phyloP scores from a whole-genome alignment of 2,797 vertebrate species.

The Xerus rutilus region DNA sequence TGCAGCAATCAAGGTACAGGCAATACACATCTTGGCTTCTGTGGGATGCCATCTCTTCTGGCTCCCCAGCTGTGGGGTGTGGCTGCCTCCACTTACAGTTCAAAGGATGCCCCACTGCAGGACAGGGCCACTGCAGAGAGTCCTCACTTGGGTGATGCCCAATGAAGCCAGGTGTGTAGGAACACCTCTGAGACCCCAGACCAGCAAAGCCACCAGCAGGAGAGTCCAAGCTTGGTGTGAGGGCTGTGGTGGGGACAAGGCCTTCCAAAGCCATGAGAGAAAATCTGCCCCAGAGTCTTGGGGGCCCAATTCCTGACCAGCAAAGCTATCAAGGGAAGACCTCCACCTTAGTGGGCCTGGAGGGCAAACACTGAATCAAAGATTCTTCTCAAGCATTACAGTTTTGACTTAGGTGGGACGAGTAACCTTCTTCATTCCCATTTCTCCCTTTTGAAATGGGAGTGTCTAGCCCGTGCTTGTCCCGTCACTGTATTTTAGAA shows the following conservation, averaged over 20 bases:
- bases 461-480: not conserved
- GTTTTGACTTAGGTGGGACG: not conserved
- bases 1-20: not conserved
- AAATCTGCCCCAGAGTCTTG: not conserved
- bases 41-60: not conserved
- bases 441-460: not conserved
- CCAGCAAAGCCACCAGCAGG: not conserved
- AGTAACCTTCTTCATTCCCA: not conserved
- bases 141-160: not conserved
- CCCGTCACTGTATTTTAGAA: not conserved
- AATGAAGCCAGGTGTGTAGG: fast-evolving
- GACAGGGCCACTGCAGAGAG: not conserved
- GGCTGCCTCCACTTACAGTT: not conserved
- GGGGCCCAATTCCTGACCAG: not conserved
- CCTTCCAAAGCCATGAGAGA: not conserved
- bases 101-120: not conserved
- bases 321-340: not conserved
- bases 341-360: not conserved
- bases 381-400: not conserved
- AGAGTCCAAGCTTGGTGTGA: not conserved
- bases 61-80: not conserved
- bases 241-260: not conserved
- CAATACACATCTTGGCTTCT: not conserved
- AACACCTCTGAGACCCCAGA: not conserved
- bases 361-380: not conserved